These are phyloP conservation scores for Girardia tigrina DNA, from an alignment of 2,888 invertebrate species.

Conservation along the genomic window DNA sequence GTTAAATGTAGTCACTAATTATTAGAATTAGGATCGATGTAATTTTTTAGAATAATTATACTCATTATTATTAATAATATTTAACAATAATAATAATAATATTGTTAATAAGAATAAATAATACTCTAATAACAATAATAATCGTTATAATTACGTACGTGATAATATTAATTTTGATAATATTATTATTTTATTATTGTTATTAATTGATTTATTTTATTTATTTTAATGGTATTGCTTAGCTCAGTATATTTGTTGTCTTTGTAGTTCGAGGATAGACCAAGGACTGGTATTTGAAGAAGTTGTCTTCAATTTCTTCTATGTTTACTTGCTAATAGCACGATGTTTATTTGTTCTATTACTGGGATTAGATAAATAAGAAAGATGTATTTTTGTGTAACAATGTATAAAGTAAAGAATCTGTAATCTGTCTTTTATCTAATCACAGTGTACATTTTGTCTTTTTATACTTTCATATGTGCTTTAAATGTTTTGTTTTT, in stretches of 20 bases:
- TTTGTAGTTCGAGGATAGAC: slow-evolving; percentile 23
- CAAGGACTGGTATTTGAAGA: slow-evolving; percentile 23
- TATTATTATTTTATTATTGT: background rate
- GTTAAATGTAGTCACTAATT: slow-evolving; percentile 15
- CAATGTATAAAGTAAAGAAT: too few relatives aligned
- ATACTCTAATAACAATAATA: background rate
- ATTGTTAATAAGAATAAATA: background rate
- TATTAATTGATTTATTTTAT: background rate
- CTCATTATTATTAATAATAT: background rate
- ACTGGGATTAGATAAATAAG: slow-evolving; percentile 14
- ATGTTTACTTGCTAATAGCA: slow-evolving; percentile 5
- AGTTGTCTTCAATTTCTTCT: background rate
- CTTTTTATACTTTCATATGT: slow-evolving; percentile 4
- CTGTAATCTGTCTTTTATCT: too few relatives aligned
- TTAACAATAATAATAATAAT: background rate
- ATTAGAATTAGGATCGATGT: slow-evolving; percentile 23
- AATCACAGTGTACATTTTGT: background rate
- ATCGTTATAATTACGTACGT: background rate
- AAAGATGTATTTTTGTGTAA: too few relatives aligned
- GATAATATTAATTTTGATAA: background rate
- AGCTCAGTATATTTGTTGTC: slow-evolving; percentile 23
- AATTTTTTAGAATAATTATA: background rate
- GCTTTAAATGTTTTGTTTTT: background rate
- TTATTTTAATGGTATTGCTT: slow-evolving; percentile 12
- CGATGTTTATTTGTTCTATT: background rate